phyloP scores from a whole-genome alignment of 1,140 invertebrate genomes.

The Caenorhabditis latens region DNA sequence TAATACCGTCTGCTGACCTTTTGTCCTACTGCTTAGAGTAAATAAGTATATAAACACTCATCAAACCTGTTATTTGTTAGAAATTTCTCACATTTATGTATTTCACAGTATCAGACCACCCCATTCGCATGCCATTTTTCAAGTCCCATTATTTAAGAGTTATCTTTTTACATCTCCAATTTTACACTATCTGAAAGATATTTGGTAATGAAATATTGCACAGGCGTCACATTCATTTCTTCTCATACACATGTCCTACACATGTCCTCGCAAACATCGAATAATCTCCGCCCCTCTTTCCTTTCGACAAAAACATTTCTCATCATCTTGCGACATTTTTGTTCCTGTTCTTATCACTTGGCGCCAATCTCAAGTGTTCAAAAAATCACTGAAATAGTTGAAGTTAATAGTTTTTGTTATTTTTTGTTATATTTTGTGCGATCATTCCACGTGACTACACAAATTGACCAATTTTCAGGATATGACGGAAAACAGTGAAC shows the following conservation, averaged over 20 bases:
- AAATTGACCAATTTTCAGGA: no score
- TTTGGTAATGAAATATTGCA: background rate
- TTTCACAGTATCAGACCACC: background rate
- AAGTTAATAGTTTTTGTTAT: background rate
- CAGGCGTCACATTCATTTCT: background rate
- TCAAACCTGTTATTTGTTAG: conserved; percentile 11
- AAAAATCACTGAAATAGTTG: background rate
- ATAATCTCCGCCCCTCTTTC: conserved; percentile 35
- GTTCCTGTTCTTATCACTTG: conserved; percentile 22
- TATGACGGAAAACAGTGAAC: no score
- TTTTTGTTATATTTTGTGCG: background rate
- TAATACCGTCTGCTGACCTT: background rate
- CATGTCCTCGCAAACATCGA: conserved; percentile 36
- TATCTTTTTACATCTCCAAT: background rate
- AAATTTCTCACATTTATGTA: background rate
- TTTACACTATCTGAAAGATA: no score
- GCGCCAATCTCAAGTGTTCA: background rate
- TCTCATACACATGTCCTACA: background rate
- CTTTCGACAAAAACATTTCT: conserved; percentile 32
- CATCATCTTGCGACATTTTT: background rate
- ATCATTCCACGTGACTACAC: no score
- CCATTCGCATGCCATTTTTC: background rate
- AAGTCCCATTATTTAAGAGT: no score
- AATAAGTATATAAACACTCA: background rate
- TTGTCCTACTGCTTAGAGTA: background rate